Conservation (phyloP, 2,888 invertebrate genomes). For the Ernsta delagoae region DNA sequence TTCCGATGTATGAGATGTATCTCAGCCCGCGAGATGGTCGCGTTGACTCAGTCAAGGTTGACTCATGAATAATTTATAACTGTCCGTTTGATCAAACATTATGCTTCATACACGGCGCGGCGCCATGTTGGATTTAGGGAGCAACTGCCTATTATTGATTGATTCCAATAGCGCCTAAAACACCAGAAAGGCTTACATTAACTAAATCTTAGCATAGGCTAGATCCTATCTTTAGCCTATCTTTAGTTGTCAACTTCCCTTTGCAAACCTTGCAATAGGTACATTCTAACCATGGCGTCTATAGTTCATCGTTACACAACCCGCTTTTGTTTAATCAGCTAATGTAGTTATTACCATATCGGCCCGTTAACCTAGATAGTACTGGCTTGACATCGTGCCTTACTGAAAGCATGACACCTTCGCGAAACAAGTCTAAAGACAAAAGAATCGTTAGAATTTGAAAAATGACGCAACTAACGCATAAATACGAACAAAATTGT, state of each 20-base stretch:
- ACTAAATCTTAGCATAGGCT: too few species aligned
- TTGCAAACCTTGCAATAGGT: neutral
- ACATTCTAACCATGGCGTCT: neutral
- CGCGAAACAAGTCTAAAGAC: neutral
- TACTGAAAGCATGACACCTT: conserved; percentile 25
- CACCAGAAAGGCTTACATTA: too few species aligned
- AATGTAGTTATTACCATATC: conserved; percentile 39
- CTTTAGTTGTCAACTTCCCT: too few species aligned
- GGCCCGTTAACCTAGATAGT: conserved; percentile 39
- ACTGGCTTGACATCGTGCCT: conserved; percentile 25
- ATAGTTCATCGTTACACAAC: conserved; percentile 24
- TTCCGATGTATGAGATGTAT: conserved; percentile 46
- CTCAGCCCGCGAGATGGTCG: conserved; percentile 43
- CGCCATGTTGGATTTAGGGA: conserved; percentile 31
- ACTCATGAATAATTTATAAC: conserved; percentile 48
- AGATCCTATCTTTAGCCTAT: too few species aligned
- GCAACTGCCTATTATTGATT: too few species aligned
- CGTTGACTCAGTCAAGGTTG: conserved; percentile 48
- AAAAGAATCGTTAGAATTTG: neutral
- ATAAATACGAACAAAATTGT: neutral
- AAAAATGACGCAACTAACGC: neutral
- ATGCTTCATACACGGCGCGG: conserved; percentile 6
- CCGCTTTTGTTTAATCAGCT: conserved; percentile 39
- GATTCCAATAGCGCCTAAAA: neutral
- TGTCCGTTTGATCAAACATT: conserved; percentile 15